Base-by-base conservation (phyloP, 2,113 vertebrate species). In the Mugil cephalus region DNA sequence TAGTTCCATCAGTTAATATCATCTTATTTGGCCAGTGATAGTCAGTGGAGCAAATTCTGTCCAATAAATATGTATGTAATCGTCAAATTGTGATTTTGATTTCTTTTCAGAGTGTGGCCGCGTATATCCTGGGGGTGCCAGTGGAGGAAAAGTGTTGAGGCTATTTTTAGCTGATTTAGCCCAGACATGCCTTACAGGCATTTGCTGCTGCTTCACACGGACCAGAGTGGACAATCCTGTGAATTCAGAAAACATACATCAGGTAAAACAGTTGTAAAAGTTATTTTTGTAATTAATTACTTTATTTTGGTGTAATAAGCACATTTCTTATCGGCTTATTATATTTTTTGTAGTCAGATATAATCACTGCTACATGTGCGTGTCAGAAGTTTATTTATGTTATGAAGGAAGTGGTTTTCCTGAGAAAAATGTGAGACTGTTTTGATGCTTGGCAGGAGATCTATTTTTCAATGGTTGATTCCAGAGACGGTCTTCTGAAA, bases 201-300 rank as follows among this genome's bases (percentile, higher is more conserved):
- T 92, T 1, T 96, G 95, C 74, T 38, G 95, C 2, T 92, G 91
- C 78, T 96, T 96, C n/a, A n/a, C 92, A 78, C 91, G 94, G 45
- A 89, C 1, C 62, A 90, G 17, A 40, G 93, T 84, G 53, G 92
- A 96, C 48, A 13, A 40, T 12, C 1, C 85, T 55, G 17, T 96
- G 78, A 95, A 60, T 85, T 15, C 54, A 21, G 93, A 94, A 86
- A 94, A 61, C 48, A 86, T 96, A 77, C 84, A 95, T 10, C 90
- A 96, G 94, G 96, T 96, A 94, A 62, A 64, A 47, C 11, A 34
- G 0, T 81, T 0, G 14, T 67, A n/a, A 42, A 11, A 35, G 34
- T 7, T 62, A 40, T 61, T 50, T 77, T n/a, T 65, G 15, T 47
- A 48, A 36, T n/a, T 66, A 17, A 30, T 13, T 50, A 0, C 1